Evolutionary conservation across 1,140 invertebrate genomes (phyloP), one percentile per base, ranked within the genome.

Genomic region (Apocrypta bakeri): DNA sequence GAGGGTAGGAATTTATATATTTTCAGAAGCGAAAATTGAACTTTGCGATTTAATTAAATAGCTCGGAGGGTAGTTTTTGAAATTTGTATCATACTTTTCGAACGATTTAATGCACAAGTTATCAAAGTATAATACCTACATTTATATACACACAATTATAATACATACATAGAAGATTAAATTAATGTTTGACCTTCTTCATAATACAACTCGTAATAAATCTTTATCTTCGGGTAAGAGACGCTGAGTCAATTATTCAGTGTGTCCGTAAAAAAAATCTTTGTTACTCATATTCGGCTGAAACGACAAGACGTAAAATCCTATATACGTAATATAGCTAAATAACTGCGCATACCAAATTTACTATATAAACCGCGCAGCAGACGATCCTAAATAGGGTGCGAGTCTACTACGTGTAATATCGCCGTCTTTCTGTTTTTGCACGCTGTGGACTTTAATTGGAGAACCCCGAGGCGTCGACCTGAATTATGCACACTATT

Each of bases 381-480:
- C 9, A 37, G 33, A 37, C 33, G 33, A 37, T 9, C 9, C 33
- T 37, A 37, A 37, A 37, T 66, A 29, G 63, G 27, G 63, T 11
- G n/a, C 1, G 63, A 66, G 63, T 37, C 9, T 37, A 21, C 29
- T 29, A 21, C 12, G 42, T 25, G 68, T n/a, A n/a, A n/a, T n/a
- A 21, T 24, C n/a, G n/a, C 25, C 24, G 17, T 71, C 68, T 71
- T 31, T 71, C 12, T 71, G 21, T 31, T 24, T 11, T 33, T 29
- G 14, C n/a, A n/a, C 56, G 37, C 48, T 27, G 74, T 25, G 68
- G 69, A 77, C 31, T 84, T 84, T 81, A 82, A 81, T 84, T 79
- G 80, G 68, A 82, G 76, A 75, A 31, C 63, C 63, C 72, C 68
- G 33, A 56, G 69, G 7, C 24, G 61, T 33, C 33, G 21, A 27